phyloP scores from a whole-genome alignment of 2,888 invertebrate genomes.

The Coenonympha glycerion region DNA sequence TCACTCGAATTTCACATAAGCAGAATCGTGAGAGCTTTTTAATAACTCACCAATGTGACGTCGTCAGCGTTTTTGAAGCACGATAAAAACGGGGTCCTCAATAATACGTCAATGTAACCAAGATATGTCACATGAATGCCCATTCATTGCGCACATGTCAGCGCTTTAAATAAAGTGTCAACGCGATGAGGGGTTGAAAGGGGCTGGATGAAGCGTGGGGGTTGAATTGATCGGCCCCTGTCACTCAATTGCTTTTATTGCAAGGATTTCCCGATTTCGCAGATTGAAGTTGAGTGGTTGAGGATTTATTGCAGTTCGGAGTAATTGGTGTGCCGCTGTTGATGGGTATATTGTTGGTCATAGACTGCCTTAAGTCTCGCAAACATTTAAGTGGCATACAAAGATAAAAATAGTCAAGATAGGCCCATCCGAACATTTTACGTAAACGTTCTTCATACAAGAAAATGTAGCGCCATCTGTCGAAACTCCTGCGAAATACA shows the following conservation, averaged over 20 bases:
- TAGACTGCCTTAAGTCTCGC: too few species aligned
- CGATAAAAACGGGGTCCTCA: not conserved
- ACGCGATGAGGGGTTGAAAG: not conserved
- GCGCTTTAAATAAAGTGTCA: slow-evolving; percentile 8
- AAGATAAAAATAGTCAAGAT: too few species aligned
- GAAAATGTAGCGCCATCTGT: too few species aligned
- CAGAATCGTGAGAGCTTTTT: too few species aligned
- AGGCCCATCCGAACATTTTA: too few species aligned
- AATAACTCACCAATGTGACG: too few species aligned
- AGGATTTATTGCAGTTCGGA: not conserved
- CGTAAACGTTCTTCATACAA: too few species aligned
- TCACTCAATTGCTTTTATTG: slow-evolving; percentile 2
- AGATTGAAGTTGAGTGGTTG: slow-evolving; percentile 1
- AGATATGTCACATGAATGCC: not conserved
- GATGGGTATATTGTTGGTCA: too few species aligned
- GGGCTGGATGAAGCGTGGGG: not conserved
- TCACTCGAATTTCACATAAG: too few species aligned
- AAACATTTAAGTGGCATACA: too few species aligned
- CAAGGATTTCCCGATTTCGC: slow-evolving; percentile 2
- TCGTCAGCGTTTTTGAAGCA: too few species aligned
- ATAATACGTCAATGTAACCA: not conserved
- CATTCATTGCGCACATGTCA: slow-evolving; percentile 8
- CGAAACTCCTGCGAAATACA: too few species aligned
- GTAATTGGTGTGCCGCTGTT: not conserved
- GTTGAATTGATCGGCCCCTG: slow-evolving; percentile 3